These are phyloP conservation scores for Acromyrmex echinatior DNA, from an alignment of 1,140 invertebrate species.

Conservation along the genomic window DNA sequence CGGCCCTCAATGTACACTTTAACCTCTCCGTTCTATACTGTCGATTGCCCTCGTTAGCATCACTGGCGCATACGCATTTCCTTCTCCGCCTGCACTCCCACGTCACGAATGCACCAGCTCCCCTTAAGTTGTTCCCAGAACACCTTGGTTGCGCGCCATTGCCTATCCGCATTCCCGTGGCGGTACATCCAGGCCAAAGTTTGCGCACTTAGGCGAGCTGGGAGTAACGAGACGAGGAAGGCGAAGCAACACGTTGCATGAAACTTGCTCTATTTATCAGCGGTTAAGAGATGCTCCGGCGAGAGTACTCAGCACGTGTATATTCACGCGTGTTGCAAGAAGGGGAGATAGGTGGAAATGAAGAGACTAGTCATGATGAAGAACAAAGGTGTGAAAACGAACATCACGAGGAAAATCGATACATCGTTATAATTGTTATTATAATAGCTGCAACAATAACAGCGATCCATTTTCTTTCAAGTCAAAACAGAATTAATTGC, in stretches of 20 bases:
- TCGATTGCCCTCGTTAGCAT: constrained; percentile 54
- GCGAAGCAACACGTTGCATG: constrained; percentile 79
- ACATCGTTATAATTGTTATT: neutral
- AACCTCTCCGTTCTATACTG: constrained; percentile 3
- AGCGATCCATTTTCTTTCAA: neutral
- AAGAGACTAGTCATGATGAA: neutral
- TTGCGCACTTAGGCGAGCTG: constrained; percentile 74
- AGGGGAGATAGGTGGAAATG: neutral
- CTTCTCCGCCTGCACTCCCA: constrained; percentile 15
- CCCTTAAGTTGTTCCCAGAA: constrained; percentile 64
- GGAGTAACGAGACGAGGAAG: constrained; percentile 69
- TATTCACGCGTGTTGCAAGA: constrained; percentile 30
- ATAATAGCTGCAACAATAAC: neutral
- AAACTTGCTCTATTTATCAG: constrained; percentile 80
- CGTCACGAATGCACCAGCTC: constrained; percentile 19
- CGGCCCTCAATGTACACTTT: constrained; percentile 7
- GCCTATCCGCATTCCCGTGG: constrained; percentile 67
- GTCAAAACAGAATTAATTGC: neutral
- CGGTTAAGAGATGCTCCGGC: constrained; percentile 53
- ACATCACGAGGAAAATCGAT: neutral
- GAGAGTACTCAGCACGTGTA: constrained; percentile 59
- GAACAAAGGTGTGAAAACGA: neutral
- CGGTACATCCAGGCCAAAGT: constrained; percentile 70
- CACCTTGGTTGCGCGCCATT: constrained; percentile 65
- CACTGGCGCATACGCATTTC: constrained; percentile 52